Percentiles rank a stretch among this genome's conserved stretches.
phyloP scores from a whole-genome alignment of 2,888 invertebrate genomes.

The Cartodere bifasciata region DNA sequence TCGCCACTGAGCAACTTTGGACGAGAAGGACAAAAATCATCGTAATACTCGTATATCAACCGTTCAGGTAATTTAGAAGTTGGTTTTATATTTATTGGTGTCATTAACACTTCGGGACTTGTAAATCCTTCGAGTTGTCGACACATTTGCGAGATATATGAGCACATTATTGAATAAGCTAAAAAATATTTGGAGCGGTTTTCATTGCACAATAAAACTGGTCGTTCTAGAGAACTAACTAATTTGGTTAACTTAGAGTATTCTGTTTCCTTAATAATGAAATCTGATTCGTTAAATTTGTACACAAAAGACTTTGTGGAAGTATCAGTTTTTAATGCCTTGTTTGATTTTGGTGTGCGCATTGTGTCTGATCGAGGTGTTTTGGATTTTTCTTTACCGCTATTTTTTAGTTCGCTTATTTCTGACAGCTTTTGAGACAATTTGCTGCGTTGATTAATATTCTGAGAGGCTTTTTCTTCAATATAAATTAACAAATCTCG shows the following conservation, averaged over 20 bases:
- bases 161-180: conserved; percentile 8
- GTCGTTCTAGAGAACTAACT: conserved; percentile 5
- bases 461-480: conserved; percentile 7
- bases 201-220: conserved; percentile 2
- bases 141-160: conserved; percentile 8
- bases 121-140: conserved; percentile 5
- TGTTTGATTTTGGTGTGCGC: no score
- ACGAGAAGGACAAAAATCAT: conserved; percentile 12
- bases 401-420: no score
- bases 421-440: no score
- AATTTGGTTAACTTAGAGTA: conserved; percentile 9
- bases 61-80: conserved; percentile 2
- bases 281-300: no score
- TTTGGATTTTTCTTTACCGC: no score
- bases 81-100: neutral
- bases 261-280: conserved; percentile 4
- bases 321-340: no score
- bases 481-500: conserved; percentile 11
- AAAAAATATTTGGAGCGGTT: conserved; percentile 8
- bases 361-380: no score
- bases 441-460: no score
- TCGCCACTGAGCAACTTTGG: conserved; percentile 4
- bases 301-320: no score
- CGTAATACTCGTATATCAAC: conserved; percentile 11
- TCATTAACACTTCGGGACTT: no score